These are phyloP conservation scores for Drosophila yakuba DNA, from an alignment of 1,140 invertebrate genomes.

Conservation along the genomic window DNA sequence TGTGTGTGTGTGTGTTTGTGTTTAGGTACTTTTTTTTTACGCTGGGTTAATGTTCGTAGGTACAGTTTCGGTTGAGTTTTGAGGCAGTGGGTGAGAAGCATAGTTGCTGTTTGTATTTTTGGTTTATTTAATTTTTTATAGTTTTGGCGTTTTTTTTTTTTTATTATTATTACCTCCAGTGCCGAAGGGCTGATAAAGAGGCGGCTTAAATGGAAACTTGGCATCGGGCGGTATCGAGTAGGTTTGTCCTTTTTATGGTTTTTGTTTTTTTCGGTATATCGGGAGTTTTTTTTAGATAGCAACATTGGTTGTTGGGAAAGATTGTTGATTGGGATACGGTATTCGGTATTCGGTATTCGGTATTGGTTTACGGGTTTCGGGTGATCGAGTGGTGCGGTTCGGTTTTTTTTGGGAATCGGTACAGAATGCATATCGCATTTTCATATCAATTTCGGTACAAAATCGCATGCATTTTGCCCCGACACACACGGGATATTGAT, in stretches of 20 bases:
- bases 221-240: constrained; percentile 86
- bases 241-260: constrained; percentile 87
- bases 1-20: constrained; percentile 6
- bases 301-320: constrained; percentile 48
- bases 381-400: constrained; percentile 37
- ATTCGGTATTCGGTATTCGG: constrained; percentile 15
- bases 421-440: constrained; percentile 64
- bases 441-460: constrained; percentile 34
- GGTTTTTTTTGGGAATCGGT: constrained; percentile 66
- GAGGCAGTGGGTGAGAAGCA: constrained; percentile 55
- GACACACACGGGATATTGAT: constrained; percentile 44
- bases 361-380: constrained; percentile 43
- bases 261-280: constrained; percentile 40
- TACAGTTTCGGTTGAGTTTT: constrained; percentile 45
- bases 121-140: constrained; percentile 5
- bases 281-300: constrained; percentile 22
- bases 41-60: constrained; percentile 62
- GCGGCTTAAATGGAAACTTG: constrained; percentile 85
- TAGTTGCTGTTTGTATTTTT: constrained; percentile 46
- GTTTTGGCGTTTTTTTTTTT: constrained; percentile 6
- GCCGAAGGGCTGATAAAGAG: constrained; percentile 85
- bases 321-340: constrained; percentile 27
- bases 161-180: constrained; percentile 85
- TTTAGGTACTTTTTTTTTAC: constrained; percentile 50
- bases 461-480: constrained; percentile 77